Evolutionary conservation across 53 echinoderm and acorn worm species (phyloP), one percentile per base, ranked within the genome.

Genomic region (Pentamera pediparva): DNA sequence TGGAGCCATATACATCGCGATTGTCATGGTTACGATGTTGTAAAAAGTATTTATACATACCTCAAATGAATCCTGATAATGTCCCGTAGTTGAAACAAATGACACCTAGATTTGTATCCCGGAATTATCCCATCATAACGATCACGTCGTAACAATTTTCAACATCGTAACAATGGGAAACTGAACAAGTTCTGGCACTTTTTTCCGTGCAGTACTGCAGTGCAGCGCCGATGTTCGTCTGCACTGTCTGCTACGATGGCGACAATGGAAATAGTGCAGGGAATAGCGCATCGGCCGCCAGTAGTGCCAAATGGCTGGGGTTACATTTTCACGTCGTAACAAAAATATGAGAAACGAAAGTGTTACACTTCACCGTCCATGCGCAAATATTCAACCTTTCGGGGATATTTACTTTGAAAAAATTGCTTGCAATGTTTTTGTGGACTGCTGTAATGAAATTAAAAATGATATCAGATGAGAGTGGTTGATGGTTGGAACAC

Each of bases 1-100:
- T 21, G 12, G 28, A 57, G 12, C 24, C 21, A 6, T 29, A 57
- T 57, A 29, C 27, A 57, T 26, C 21, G 58, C 2, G 21, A 57
- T 57, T 26, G 28, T 26, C 28, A 2, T 12, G 12, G 3, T n/a
- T 57, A 21, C 19, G 21, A 29, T 4, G 12, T 26, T 57, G 13
- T 25, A 26, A 57, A 57, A 20, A n/a, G 21, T 24, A 8, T 21
- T 57, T 57, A 21, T 27, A 57, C 58, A 20, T 57, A 57, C 58
- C 58, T 57, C 24, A 57, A 57, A 57, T 57, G 58, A 25, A 22
- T 57, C 28, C 58, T 25, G 28, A 57, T 57, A 57, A 57, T 57
- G 58, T 57, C n/a, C n/a, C 28, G 5, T 57, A 21, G 4, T 29
- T 25, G 24, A 6, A 57, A 8, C 28, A 3, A 13, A 57, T 57